A percentile compares a stretch with the other conserved stretches of the same genome.
Evolutionary conservation across 1,140 invertebrate species (phyloP).

Genomic region (Zaprionus vittiger): DNA sequence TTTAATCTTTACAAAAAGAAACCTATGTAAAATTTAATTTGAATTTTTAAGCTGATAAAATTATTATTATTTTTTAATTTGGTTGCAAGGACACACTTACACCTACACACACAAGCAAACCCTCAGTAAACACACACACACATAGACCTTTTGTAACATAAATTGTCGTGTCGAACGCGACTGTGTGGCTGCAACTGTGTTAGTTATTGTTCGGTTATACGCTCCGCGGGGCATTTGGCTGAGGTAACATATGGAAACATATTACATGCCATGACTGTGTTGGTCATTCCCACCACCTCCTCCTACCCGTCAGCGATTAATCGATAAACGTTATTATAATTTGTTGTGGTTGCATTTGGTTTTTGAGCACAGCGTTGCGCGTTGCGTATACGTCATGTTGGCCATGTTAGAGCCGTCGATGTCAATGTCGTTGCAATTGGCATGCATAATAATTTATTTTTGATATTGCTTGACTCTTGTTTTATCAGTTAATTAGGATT

Average conservation of each 20-base stretch:
- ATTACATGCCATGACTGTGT: slow-evolving; percentile 37
- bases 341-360: slow-evolving; percentile 58
- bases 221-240: slow-evolving; percentile 34
- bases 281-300: slow-evolving; percentile 8
- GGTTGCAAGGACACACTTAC: not conserved
- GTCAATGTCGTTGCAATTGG: slow-evolving; percentile 41
- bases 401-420: slow-evolving; percentile 31
- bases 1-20: not conserved
- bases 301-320: slow-evolving; percentile 44
- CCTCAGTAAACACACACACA: not conserved
- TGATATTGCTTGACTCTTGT: slow-evolving; percentile 31
- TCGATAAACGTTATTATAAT: slow-evolving; percentile 81
- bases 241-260: slow-evolving; percentile 66
- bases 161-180: slow-evolving; percentile 9
- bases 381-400: slow-evolving; percentile 55
- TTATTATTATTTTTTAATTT: slow-evolving; percentile 6
- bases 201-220: slow-evolving; percentile 16
- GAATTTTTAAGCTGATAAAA: not conserved
- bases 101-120: too few relatives aligned
- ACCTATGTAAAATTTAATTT: not conserved
- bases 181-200: slow-evolving; percentile 1
- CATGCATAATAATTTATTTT: slow-evolving; percentile 68
- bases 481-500: slow-evolving; percentile 82
- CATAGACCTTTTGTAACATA: not conserved
- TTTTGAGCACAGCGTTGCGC: slow-evolving; percentile 3